A percentile compares a stretch with the other conserved stretches of the same genome.
These are phyloP conservation scores for Microcebus griseorufus DNA, from an alignment of 2,113 vertebrate genomes.

Conservation along the genomic window DNA sequence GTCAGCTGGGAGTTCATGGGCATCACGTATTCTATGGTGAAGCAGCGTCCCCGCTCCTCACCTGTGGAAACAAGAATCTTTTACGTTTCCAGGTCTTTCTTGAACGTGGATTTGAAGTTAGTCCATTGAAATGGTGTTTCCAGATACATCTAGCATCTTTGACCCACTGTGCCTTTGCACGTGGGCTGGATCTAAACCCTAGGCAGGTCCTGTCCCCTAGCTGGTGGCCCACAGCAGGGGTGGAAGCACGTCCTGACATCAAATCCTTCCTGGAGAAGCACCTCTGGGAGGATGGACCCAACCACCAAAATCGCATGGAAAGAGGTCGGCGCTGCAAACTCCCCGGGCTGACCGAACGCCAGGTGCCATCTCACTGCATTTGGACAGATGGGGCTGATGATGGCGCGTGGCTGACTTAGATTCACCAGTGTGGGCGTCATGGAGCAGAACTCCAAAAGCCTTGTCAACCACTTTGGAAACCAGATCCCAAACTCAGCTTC, in stretches of 20 bases:
- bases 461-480: not conserved
- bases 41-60: slow-evolving; percentile 95
- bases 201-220: not conserved
- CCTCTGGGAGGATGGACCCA: not conserved
- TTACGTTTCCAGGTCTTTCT: not conserved
- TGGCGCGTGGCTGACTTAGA: fast-evolving
- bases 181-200: not conserved
- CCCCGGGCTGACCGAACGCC: fast-evolving
- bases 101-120: not conserved
- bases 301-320: fast-evolving
- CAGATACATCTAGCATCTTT: not conserved
- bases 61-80: slow-evolving; percentile 83
- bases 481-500: not conserved
- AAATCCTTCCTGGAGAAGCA: not conserved
- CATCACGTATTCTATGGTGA: slow-evolving; percentile 98
- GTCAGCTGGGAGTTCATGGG: slow-evolving; percentile 95
- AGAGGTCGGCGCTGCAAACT: not conserved
- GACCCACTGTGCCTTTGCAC: not conserved
- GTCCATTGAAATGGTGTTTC: not conserved
- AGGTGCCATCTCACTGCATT: not conserved
- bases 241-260: not conserved
- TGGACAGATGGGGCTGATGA: not conserved
- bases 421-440: not conserved
- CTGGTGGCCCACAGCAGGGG: not conserved
- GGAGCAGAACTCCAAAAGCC: not conserved